These are phyloP conservation scores for Orycteropus afer DNA, from an alignment of 2,113 vertebrate species.

Conservation along the genomic window DNA sequence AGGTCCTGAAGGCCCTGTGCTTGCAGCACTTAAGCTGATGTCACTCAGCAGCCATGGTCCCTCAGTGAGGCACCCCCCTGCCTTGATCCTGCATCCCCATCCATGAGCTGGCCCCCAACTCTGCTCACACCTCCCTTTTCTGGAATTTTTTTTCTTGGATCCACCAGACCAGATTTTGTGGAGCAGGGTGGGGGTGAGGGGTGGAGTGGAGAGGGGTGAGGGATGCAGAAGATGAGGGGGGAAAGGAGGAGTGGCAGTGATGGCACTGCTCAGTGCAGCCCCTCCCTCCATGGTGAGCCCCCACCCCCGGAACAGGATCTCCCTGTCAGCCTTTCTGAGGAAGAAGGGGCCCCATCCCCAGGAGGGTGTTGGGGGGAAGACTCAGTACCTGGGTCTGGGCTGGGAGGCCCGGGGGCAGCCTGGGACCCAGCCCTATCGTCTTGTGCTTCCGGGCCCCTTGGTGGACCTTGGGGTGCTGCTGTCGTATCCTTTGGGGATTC, in stretches of 20 bases:
- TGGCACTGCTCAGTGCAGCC: not conserved
- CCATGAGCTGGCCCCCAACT: not conserved
- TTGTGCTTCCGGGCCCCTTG: not conserved
- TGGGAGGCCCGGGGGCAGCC: not conserved
- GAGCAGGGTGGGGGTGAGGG: not conserved
- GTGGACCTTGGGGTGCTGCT: not conserved
- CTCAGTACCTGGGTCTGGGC: not conserved
- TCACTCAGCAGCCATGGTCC: not conserved
- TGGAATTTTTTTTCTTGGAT: no score
- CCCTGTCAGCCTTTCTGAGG: not conserved
- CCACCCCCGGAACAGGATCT: not conserved
- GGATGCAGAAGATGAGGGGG: no score
- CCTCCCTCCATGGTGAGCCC: not conserved
- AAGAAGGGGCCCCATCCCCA: not conserved
- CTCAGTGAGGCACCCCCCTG: not conserved
- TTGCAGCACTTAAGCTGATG: fast-evolving
- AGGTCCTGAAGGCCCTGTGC: not conserved
- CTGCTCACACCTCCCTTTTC: not conserved
- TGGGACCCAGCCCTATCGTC: not conserved
- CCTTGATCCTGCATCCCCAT: not conserved
- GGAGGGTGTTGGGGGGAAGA: not conserved
- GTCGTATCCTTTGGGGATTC: not conserved
- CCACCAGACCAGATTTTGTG: not conserved
- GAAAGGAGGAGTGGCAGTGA: not conserved
- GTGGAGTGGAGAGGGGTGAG: no score